These are phyloP conservation scores for Sussaba pulchella DNA, from an alignment of 2,888 invertebrate genomes.

Conservation along the genomic window DNA sequence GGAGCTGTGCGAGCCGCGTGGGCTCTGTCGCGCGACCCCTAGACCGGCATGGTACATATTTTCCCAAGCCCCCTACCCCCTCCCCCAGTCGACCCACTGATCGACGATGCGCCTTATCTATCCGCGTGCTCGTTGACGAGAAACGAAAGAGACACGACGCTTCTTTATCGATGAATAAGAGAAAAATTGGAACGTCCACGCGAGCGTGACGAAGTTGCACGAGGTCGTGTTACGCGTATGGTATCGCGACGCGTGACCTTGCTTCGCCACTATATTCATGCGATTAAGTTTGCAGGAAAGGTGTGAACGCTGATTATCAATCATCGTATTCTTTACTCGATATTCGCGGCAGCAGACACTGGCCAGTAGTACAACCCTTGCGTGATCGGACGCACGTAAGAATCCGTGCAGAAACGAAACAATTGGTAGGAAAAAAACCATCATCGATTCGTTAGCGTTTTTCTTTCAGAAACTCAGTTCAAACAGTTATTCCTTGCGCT, in stretches of 20 bases:
- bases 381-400: neutral
- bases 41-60: constrained; percentile 33
- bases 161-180: constrained; percentile 36
- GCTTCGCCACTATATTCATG: constrained; percentile 7
- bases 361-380: constrained; percentile 7
- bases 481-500: no score
- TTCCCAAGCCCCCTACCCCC: no score
- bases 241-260: constrained; percentile 11
- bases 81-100: constrained; percentile 47
- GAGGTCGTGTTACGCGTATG: constrained; percentile 25
- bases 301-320: no score
- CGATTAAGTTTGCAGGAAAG: no score
- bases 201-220: constrained; percentile 13
- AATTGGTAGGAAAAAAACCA: no score
- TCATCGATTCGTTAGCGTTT: no score
- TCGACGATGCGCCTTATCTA: constrained; percentile 17
- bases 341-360: neutral
- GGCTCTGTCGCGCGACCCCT: constrained; percentile 52
- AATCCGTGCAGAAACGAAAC: neutral
- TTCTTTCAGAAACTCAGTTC: no score
- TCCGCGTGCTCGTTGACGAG: constrained; percentile 36
- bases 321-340: neutral
- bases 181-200: constrained; percentile 28
- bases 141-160: constrained; percentile 1
- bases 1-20: neutral